These are phyloP conservation scores for Paratilapia polleni DNA, from an alignment of 2,113 vertebrate genomes.

Conservation along the genomic window DNA sequence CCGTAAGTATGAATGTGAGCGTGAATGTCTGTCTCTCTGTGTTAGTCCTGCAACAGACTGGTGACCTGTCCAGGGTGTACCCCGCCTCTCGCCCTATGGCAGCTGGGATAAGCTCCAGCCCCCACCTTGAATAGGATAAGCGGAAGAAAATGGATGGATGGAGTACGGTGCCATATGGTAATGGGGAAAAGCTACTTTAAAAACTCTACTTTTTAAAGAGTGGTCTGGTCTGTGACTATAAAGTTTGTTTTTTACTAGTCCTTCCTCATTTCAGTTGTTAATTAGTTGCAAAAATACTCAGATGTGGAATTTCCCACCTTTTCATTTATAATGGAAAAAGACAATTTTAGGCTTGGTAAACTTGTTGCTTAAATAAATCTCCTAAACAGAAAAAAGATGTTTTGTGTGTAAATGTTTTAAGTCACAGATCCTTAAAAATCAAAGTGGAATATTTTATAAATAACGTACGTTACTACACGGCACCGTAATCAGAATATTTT, in stretches of 20 bases:
- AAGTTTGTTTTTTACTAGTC: background rate
- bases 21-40: too few relatives aligned
- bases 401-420: background rate
- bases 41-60: too few relatives aligned
- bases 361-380: too few relatives aligned
- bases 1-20: too few relatives aligned
- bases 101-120: too few relatives aligned
- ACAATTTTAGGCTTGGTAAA: too few relatives aligned
- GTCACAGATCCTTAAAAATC: background rate
- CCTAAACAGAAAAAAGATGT: background rate
- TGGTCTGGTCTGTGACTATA: background rate
- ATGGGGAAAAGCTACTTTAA: too few relatives aligned
- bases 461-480: background rate
- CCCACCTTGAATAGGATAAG: too few relatives aligned
- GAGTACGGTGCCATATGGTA: too few relatives aligned
- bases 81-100: too few relatives aligned
- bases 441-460: background rate
- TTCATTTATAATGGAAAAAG: background rate
- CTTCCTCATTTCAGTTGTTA: background rate
- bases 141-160: too few relatives aligned
- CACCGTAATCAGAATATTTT: accelerated
- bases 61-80: too few relatives aligned
- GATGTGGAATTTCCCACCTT: background rate
- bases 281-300: background rate
- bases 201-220: background rate